Evolutionary conservation across 2,797 vertebrate genomes (phyloP).

Genomic region (Chaetodon trifasciatus): DNA sequence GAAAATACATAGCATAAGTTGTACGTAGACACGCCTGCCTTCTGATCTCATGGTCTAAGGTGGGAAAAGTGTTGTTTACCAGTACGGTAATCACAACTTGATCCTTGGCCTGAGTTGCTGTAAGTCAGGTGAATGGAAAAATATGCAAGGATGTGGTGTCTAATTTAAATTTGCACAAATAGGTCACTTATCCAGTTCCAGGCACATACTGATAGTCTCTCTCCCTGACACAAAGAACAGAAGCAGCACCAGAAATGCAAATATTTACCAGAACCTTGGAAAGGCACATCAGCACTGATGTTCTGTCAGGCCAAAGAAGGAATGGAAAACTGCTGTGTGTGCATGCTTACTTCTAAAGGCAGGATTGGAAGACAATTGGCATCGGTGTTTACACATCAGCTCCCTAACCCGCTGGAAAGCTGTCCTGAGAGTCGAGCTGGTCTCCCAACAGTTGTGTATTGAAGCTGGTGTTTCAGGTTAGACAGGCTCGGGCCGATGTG

Average conservation of each 20-base stretch:
- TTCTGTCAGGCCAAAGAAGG: constrained; percentile 79
- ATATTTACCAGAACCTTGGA: constrained; percentile 79
- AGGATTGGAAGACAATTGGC: constrained; percentile 71
- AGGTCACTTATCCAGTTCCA: constrained; percentile 38
- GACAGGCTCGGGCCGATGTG: constrained; percentile 74
- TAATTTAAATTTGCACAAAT: constrained; percentile 31
- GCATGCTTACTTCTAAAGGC: constrained; percentile 62
- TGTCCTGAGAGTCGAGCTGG: constrained; percentile 41
- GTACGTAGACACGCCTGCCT: not conserved
- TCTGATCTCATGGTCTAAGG: not conserved
- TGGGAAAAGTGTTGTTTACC: not conserved
- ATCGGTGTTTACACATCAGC: constrained; percentile 78
- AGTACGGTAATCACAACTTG: constrained; percentile 13
- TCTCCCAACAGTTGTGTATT: constrained; percentile 48
- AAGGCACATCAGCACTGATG: constrained; percentile 57
- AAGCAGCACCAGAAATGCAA: constrained; percentile 78
- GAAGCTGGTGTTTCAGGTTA: constrained; percentile 79
- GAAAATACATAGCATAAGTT: not conserved
- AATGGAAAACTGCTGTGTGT: constrained; percentile 77
- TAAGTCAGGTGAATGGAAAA: constrained; percentile 18
- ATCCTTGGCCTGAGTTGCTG: constrained; percentile 6
- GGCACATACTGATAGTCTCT: constrained; percentile 39
- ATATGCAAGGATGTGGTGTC: constrained; percentile 7
- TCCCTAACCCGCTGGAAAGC: constrained; percentile 50
- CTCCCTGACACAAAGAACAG: constrained; percentile 76